Evolutionary conservation across 2,113 vertebrate genomes (phyloP).

Genomic region (Phocoena sinus): DNA sequence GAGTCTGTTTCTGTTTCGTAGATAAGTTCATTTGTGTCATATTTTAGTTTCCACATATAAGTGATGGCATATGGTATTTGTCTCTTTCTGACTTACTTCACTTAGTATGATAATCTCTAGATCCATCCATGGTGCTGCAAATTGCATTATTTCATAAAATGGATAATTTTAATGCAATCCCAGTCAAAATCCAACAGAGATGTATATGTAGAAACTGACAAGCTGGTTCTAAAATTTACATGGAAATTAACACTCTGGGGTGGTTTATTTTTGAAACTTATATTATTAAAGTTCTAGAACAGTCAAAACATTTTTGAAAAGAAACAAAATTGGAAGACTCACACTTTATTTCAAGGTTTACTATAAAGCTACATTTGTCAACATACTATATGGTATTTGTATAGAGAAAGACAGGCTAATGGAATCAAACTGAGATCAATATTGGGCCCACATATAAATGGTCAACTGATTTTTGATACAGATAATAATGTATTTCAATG

Average conservation of each 20-base stretch:
- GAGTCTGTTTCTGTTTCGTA: not conserved
- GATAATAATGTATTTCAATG: not conserved
- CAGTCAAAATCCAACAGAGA: not conserved
- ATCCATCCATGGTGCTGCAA: not conserved
- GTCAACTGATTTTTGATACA: not conserved
- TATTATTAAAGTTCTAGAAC: not conserved
- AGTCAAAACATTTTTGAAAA: not conserved
- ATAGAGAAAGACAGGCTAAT: not conserved
- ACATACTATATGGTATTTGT: not conserved
- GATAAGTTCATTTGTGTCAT: not conserved
- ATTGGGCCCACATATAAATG: not conserved
- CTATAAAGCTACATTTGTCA: not conserved
- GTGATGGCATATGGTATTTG: not conserved
- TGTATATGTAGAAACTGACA: not conserved
- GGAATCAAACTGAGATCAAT: not conserved
- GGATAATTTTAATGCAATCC: not conserved
- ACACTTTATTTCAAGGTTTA: not conserved
- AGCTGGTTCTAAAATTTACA: not conserved
- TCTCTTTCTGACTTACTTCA: not conserved
- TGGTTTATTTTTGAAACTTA: not conserved
- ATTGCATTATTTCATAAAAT: not conserved
- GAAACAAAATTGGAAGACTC: not conserved
- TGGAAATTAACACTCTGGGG: not conserved
- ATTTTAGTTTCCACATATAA: not conserved
- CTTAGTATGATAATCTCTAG: not conserved